A percentile compares a stretch with the other conserved stretches of the same genome.
These are phyloP conservation scores for Melanotaenia nigrans DNA, from an alignment of 2,797 vertebrate species.

Conservation along the genomic window DNA sequence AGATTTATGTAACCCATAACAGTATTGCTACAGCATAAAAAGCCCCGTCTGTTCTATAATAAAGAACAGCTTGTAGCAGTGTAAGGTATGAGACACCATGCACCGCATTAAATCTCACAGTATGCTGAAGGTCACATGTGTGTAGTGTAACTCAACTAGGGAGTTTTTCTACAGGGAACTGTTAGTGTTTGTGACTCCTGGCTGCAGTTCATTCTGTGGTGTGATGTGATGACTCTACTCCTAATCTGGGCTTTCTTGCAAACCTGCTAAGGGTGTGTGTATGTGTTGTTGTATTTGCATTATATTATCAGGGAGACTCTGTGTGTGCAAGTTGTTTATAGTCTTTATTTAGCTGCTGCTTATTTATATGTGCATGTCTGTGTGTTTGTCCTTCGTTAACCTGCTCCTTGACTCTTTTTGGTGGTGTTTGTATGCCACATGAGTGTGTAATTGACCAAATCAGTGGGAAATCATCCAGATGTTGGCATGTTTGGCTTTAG, in stretches of 20 bases:
- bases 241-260: constrained; percentile 20
- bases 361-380: constrained; percentile 22
- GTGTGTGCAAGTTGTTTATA: constrained; percentile 55
- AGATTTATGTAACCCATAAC: constrained; percentile 20
- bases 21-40: neutral
- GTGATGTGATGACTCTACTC: constrained; percentile 40
- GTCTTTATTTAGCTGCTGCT: constrained; percentile 38
- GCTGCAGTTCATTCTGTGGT: constrained; percentile 45
- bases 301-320: constrained; percentile 31
- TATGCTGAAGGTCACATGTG: constrained; percentile 42
- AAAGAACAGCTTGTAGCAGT: constrained; percentile 10
- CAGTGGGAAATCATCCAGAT: constrained; percentile 45
- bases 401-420: constrained; percentile 39
- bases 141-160: constrained; percentile 20
- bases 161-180: constrained; percentile 32
- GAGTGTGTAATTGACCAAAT: constrained; percentile 49
- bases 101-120: constrained; percentile 24
- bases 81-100: neutral
- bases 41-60: neutral
- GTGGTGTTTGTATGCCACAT: constrained; percentile 57
- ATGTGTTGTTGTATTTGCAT: constrained; percentile 37
- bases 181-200: constrained; percentile 11
- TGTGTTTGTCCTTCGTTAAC: constrained; percentile 42
- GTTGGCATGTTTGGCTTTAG: constrained; percentile 36
- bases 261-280: constrained; percentile 9